phyloP scores from a whole-genome alignment of 1,140 invertebrate genomes.

The Macrosteles quadrilineatus region DNA sequence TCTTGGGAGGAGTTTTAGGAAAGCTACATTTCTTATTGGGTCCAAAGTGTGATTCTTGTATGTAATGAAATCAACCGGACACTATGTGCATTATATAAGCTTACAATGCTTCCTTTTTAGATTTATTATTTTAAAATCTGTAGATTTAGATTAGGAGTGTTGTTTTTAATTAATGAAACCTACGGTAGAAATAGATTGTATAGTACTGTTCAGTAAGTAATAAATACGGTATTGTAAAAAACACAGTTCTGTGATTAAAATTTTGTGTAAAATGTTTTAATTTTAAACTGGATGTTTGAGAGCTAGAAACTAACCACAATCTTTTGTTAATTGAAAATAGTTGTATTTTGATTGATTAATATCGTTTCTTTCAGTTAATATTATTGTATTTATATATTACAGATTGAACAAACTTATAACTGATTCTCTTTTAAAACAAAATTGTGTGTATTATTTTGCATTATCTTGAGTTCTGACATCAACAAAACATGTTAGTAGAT shows the following conservation, averaged over 20 bases:
- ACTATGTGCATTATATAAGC: background rate
- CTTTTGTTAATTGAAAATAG: too few species aligned
- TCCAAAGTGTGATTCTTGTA: background rate
- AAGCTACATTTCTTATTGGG: background rate
- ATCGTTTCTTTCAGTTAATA: too few species aligned
- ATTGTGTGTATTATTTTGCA: too few species aligned
- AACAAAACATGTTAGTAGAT: too few species aligned
- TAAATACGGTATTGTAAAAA: background rate
- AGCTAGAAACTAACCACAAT: background rate
- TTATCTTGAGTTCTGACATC: too few species aligned
- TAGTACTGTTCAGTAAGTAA: background rate
- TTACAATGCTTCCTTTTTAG: conserved; percentile 7
- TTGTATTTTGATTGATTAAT: too few species aligned
- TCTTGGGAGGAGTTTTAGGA: too few species aligned
- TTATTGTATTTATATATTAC: too few species aligned
- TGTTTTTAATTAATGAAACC: conserved; percentile 3
- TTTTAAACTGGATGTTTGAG: background rate
- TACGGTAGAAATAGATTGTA: background rate
- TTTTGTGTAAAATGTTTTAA: background rate
- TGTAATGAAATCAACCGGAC: background rate
- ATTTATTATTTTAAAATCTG: conserved; percentile 5
- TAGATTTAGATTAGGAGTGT: conserved; percentile 8
- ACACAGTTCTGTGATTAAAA: too few species aligned
- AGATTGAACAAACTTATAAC: too few species aligned
- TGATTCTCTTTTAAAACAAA: too few species aligned